Evolutionary conservation across 2,888 invertebrate genomes (phyloP).

Genomic region (Listrodromus nycthemerus): DNA sequence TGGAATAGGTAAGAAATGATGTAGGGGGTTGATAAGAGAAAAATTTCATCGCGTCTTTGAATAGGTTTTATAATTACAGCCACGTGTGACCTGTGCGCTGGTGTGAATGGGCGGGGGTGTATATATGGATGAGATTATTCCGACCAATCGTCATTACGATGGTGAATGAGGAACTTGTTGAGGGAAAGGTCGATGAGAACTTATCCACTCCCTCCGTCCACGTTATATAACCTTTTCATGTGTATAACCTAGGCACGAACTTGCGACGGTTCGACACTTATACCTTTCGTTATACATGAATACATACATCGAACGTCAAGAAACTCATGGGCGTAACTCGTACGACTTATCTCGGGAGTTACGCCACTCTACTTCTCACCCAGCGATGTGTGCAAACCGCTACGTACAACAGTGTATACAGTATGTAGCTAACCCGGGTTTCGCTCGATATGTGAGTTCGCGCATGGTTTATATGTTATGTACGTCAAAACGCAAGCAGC

Average conservation of each 20-base stretch:
- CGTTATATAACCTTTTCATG: conserved; percentile 16
- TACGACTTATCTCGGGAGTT: neutral
- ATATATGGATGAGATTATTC: conserved; percentile 13
- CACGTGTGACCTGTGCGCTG: neutral
- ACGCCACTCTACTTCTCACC: neutral
- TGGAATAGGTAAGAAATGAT: neutral
- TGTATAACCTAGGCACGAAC: conserved; percentile 27
- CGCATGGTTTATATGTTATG: conserved; percentile 48
- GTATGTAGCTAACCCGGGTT: conserved; percentile 21
- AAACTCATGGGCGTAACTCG: neutral
- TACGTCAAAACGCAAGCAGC: conserved; percentile 39
- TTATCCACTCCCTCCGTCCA: neutral
- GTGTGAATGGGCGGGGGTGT: neutral
- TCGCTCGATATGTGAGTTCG: conserved; percentile 54
- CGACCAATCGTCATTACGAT: conserved; percentile 43
- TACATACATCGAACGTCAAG: neutral
- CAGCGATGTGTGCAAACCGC: neutral
- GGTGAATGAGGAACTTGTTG: conserved; percentile 54
- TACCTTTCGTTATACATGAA: conserved; percentile 16
- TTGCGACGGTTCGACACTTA: conserved; percentile 50
- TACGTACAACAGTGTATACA: neutral
- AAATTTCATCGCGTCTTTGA: neutral
- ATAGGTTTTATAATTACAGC: conserved; percentile 2
- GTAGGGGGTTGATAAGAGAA: neutral
- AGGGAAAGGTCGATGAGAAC: conserved; percentile 46